Base-by-base conservation (phyloP, 35 echinoderm and acorn worm species). In the Amphiura filiformis region DNA sequence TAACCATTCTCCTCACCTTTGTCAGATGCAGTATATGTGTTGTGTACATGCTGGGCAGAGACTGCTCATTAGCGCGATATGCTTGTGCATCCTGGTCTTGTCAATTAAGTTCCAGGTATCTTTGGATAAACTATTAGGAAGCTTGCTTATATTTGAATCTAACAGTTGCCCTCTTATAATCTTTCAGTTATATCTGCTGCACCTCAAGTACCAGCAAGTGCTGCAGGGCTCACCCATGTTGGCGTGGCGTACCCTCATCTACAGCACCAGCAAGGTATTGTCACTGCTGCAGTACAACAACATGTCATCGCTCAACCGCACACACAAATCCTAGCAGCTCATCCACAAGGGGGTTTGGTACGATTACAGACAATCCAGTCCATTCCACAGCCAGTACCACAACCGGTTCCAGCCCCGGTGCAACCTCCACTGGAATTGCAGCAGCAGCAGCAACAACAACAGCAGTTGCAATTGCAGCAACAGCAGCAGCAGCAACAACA, bases 381-480 rank as follows among this genome's bases (percentile, higher is more conserved):
- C 34, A 83, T 89, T 34, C 57, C 82, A 9, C 56, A 57, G 18
- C 34, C 88, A 20, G 42, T 75, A 23, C 80, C 88, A 26, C 88
- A 42, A 80, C 86, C 86, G n/a, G 41, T 26, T 26, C 86, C 37
- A 64, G 47, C 83, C 18, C 15, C 64, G 57, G 52, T 13, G 34
- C 83, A 64, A 36, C 32, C 61, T 64, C 49, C 37, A 7, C 56
- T 28, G 13, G 47, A 85, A 61, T 28, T 52, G 1, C 82, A 84
- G 82, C 82, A 65, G 22, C 83, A 57, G 81, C 81, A 82, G 32
- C 81, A 82, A 32, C 32, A 0, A 1, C 83, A 36, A 11, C 75
- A 38, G 18, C 28, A 37, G 36, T 37, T 39, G 37, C 84, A 32
- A 15, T 11, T 13, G 28, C 61, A 70, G 61, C 61, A 70, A 30